Conservation (phyloP, 2,113 vertebrate genomes). For the Ochotona princeps region DNA sequence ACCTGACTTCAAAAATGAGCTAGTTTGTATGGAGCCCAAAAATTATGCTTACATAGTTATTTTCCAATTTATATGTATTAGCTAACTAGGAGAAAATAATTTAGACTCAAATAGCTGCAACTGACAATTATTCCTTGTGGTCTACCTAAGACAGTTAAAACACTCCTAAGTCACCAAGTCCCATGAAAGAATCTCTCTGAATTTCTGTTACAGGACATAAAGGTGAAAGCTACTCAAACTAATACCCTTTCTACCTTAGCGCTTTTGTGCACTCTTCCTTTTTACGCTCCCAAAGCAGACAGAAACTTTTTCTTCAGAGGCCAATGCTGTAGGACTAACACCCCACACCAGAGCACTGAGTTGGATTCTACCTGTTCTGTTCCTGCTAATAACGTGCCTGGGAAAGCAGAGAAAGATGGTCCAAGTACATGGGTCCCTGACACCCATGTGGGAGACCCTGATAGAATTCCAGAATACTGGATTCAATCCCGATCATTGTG, state of each 20-base stretch:
- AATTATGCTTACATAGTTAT: not conserved
- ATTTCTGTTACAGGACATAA: not conserved
- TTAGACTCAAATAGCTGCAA: not conserved
- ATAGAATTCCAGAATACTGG: no score
- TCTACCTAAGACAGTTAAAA: not conserved
- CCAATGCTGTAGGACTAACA: no score
- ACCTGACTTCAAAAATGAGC: not conserved
- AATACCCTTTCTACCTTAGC: not conserved
- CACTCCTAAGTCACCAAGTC: not conserved
- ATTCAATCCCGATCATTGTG: no score
- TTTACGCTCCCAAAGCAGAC: not conserved
- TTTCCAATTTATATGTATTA: not conserved
- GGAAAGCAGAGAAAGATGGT: no score
- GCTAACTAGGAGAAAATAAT: not conserved
- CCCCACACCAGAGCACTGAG: no score
- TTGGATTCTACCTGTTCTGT: no score
- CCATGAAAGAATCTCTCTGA: not conserved
- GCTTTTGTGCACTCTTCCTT: not conserved
- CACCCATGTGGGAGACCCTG: no score
- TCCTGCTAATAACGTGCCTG: no score
- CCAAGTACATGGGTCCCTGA: no score
- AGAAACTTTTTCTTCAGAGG: no score
- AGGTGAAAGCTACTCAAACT: not conserved
- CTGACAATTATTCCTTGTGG: conserved; percentile 10
- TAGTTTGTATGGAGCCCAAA: not conserved